Conservation (phyloP, 2,113 vertebrate species). For the Stercorarius parasiticus region DNA sequence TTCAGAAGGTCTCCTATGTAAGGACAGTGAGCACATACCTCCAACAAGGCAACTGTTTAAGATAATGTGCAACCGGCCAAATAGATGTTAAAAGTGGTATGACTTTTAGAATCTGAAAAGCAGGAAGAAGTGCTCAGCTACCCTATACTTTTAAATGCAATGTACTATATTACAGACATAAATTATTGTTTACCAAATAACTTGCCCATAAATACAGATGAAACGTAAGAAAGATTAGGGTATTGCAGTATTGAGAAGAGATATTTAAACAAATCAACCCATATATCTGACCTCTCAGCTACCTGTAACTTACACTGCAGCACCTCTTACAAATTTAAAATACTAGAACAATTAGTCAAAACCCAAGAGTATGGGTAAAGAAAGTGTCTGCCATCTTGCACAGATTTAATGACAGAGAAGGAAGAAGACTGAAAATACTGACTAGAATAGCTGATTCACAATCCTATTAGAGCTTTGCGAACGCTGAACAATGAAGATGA, state of each 20-base stretch:
- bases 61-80: background rate
- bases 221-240: background rate
- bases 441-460: background rate
- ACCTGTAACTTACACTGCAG: background rate
- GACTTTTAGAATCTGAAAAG: background rate
- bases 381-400: background rate
- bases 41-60: background rate
- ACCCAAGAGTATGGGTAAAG: background rate
- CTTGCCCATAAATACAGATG: background rate
- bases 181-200: background rate
- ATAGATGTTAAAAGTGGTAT: background rate
- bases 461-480: background rate
- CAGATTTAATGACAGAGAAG: fast-evolving
- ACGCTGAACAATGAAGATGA: background rate
- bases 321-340: background rate
- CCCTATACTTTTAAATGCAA: background rate
- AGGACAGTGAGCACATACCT: background rate
- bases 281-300: background rate
- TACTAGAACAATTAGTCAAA: background rate
- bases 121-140: background rate
- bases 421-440: background rate
- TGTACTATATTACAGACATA: background rate
- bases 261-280: background rate
- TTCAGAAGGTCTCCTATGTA: background rate
- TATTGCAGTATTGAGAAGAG: background rate